phyloP scores from a whole-genome alignment of 35 echinoderm and acorn worm species.

The Stichopus chloronotus region DNA sequence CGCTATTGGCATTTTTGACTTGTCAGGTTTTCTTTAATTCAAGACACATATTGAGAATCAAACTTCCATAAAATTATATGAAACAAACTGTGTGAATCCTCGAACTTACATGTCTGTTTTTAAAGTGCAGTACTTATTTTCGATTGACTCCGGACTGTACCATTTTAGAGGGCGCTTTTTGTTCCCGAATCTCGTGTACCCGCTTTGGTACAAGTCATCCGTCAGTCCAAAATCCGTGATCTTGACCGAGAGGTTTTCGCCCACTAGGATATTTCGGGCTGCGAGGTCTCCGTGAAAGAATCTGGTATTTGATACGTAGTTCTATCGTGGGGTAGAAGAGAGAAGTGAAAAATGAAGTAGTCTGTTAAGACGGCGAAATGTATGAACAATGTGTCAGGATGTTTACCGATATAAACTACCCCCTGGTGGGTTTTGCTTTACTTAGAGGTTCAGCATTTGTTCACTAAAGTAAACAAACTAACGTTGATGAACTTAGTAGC shows the following conservation, averaged over 20 bases:
- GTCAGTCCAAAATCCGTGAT: conserved; percentile 56
- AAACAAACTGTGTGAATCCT: background rate
- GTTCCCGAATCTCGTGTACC: conserved; percentile 11
- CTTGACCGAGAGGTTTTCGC: conserved; percentile 1
- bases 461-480: too few relatives aligned
- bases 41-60: too few relatives aligned
- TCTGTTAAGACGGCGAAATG: background rate
- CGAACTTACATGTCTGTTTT: conserved; percentile 53
- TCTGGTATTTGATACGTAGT: conserved; percentile 24
- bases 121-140: background rate
- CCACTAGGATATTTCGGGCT: conserved; percentile 45
- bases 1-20: too few relatives aligned
- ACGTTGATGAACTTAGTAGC: too few relatives aligned
- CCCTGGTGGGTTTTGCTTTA: too few relatives aligned
- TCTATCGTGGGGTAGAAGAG: background rate
- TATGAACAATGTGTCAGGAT: background rate
- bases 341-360: background rate
- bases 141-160: conserved; percentile 47
- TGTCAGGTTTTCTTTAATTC: too few relatives aligned
- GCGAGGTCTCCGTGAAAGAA: conserved; percentile 57
- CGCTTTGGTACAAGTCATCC: conserved; percentile 38
- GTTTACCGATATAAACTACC: background rate
- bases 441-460: too few relatives aligned
- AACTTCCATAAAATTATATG: too few relatives aligned
- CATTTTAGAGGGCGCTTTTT: conserved; percentile 33